Evolutionary conservation across 2,113 vertebrate genomes (phyloP), one percentile per base, ranked within the genome.

Genomic region (Callipepla squamata): DNA sequence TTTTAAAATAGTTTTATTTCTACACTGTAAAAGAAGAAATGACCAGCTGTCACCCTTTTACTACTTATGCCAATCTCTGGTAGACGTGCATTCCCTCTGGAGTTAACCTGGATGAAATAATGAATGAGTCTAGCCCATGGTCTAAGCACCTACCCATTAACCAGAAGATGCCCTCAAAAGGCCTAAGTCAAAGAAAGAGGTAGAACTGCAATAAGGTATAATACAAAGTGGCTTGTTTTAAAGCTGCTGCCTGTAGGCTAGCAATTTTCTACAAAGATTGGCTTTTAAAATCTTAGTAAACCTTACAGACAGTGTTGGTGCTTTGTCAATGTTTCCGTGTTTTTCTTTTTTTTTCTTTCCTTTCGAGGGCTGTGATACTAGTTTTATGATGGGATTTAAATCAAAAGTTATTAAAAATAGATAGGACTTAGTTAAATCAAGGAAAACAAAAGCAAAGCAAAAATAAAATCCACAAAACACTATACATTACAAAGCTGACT

Each of bases 281-380:
- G 5, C 8, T 11, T 95, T 90, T 85, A 85, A 82, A 91, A 85
- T 77, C 59, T 75, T 62, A 62, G 55, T 80, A 85, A 93, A 80
- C n/a, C 21, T 73, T 53, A 75, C 26, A 85, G 73, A 57, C n/a
- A 3, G 23, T 38, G 20, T 45, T 73, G 53, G 13, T 90, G 6
- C 28, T 92, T 57, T 79, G 20, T 69, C 53, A 50, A 30, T 81
- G 21, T 66, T 45, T 7, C 28, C 30, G 51, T 53, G 51, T 53
- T 53, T 26, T 53, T 28, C 12, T 6, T 26, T 25, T 51, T 51
- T 63, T 75, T 51, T 53, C 16, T 74, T 58, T 78, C 18, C 40
- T 87, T 94, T 87, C 50, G 40, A 80, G 17, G 15, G 7, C 72
- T 62, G 16, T 58, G 34, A 45, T 85, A 77, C 36, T 57, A 38